These are phyloP conservation scores for Tiliacea aurago DNA, from an alignment of 2,888 invertebrate genomes.

Conservation along the genomic window DNA sequence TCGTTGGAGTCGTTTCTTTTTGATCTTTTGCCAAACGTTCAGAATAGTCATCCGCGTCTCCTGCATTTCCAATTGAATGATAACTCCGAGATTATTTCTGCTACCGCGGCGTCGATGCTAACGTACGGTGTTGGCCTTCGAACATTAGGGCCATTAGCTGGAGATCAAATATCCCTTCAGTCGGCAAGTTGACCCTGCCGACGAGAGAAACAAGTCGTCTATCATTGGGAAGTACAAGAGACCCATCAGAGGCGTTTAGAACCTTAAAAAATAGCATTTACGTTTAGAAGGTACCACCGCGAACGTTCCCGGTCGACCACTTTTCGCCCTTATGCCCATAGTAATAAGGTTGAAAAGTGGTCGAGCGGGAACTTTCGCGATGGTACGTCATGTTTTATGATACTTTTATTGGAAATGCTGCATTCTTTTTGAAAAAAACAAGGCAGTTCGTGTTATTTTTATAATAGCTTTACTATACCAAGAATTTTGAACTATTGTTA, in stretches of 20 bases:
- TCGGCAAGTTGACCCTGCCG: slow-evolving; percentile 34
- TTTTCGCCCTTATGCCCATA: no score
- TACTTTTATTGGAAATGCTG: neutral
- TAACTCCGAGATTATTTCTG: slow-evolving; percentile 27
- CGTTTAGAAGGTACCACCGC: no score
- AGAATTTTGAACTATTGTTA: slow-evolving; percentile 33
- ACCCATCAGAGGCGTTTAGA: neutral
- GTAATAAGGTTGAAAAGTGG: no score
- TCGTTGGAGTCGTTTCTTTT: slow-evolving; percentile 61
- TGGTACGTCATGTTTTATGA: neutral
- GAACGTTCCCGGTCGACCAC: no score
- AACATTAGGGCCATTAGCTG: slow-evolving; percentile 38
- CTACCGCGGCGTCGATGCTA: slow-evolving; percentile 22
- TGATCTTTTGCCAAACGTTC: slow-evolving; percentile 66
- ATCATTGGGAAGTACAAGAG: slow-evolving; percentile 9
- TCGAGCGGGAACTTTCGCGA: no score
- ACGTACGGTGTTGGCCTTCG: slow-evolving; percentile 47
- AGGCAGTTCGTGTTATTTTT: slow-evolving; percentile 14
- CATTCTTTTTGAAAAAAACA: neutral
- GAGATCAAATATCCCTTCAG: slow-evolving; percentile 44
- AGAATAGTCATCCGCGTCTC: slow-evolving; percentile 22
- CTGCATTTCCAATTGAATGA: slow-evolving; percentile 31
- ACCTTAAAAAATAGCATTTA: slow-evolving; percentile 2
- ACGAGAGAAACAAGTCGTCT: slow-evolving; percentile 14
- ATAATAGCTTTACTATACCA: slow-evolving; percentile 6